phyloP scores from a whole-genome alignment of 2,797 vertebrate species.

The Hephaestus fuliginosus region DNA sequence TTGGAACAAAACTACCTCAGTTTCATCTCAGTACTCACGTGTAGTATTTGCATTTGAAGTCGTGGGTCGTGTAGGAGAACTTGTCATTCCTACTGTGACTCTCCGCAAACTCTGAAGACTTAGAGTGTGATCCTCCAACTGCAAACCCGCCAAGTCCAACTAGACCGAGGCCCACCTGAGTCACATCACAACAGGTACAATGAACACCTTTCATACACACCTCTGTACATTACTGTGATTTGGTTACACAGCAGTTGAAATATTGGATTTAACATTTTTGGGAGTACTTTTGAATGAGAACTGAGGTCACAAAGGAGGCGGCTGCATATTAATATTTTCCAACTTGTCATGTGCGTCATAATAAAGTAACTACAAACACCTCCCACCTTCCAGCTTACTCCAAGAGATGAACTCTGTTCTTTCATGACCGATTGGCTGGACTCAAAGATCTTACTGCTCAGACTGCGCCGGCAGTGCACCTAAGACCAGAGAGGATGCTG shows the following conservation, averaged over 20 bases:
- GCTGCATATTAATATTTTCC: background rate
- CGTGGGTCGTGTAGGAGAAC: slow-evolving; percentile 57
- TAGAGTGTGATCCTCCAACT: slow-evolving; percentile 60
- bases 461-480: slow-evolving; percentile 43
- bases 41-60: slow-evolving; percentile 67
- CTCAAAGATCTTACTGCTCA: slow-evolving; percentile 43
- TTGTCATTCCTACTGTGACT: slow-evolving; percentile 57
- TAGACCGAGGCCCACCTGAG: slow-evolving; percentile 54
- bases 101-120: slow-evolving; percentile 38
- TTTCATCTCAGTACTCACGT: slow-evolving; percentile 48
- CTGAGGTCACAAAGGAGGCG: background rate
- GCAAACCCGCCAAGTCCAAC: background rate
- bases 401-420: slow-evolving; percentile 1
- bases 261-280: background rate
- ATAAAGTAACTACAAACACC: background rate
- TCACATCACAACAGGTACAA: background rate
- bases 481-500: slow-evolving; percentile 35
- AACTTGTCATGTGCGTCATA: background rate
- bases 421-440: slow-evolving; percentile 53
- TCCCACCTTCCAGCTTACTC: slow-evolving; percentile 50
- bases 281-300: background rate
- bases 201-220: background rate
- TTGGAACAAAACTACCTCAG: too few species aligned
- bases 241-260: background rate
- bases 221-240: background rate